These are phyloP conservation scores for Antigone vipio DNA, from an alignment of 2,113 vertebrate species.

Conservation along the genomic window DNA sequence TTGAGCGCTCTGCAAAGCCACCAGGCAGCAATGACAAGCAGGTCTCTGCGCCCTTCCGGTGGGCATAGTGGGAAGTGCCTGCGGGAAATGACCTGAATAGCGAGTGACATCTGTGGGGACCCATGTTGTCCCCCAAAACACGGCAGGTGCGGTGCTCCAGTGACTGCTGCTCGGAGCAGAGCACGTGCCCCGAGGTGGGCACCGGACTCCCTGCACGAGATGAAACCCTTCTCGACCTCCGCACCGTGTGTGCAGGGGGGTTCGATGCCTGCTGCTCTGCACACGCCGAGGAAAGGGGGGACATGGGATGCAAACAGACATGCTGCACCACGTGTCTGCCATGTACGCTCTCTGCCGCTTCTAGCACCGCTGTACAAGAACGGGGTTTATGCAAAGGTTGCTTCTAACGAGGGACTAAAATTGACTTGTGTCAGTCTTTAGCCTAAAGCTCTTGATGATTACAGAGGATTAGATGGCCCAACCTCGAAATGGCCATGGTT, in stretches of 20 bases:
- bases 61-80: neutral
- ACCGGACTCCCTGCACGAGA: neutral
- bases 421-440: neutral
- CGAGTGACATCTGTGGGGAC: neutral
- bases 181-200: neutral
- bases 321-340: fast-evolving
- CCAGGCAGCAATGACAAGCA: neutral
- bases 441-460: neutral
- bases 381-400: neutral
- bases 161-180: neutral
- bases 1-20: neutral
- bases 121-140: neutral
- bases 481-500: neutral
- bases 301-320: fast-evolving
- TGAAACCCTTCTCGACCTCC: neutral
- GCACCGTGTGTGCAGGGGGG: fast-evolving
- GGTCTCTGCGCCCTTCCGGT: neutral
- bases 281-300: fast-evolving
- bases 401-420: neutral
- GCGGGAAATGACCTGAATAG: neutral
- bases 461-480: neutral
- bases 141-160: neutral
- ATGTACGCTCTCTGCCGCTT: neutral
- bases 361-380: neutral
- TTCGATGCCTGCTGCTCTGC: neutral